Evolutionary conservation across 2,113 vertebrate species (phyloP).

Genomic region (Periophthalmus modestus): DNA sequence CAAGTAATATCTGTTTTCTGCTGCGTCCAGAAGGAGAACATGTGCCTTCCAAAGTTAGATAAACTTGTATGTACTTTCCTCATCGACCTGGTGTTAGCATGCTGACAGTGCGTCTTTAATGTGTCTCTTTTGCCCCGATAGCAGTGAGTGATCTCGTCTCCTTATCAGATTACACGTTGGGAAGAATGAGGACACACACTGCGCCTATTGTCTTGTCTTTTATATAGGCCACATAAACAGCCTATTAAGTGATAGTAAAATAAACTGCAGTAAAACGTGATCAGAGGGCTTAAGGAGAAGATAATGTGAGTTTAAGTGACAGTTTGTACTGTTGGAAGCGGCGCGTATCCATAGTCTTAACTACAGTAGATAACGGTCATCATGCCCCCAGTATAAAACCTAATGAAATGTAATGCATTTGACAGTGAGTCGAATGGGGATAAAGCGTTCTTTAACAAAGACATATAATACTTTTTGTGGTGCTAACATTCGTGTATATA

Average conservation of each 20-base stretch:
- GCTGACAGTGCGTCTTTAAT: slow-evolving; percentile 8
- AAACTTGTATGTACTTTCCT: slow-evolving; percentile 11
- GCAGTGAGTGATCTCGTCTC: not conserved
- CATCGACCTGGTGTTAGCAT: slow-evolving; percentile 9
- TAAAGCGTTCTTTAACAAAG: not conserved
- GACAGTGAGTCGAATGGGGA: not conserved
- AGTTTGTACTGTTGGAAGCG: slow-evolving; percentile 1
- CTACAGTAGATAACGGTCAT: slow-evolving; percentile 8
- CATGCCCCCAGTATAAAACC: not conserved
- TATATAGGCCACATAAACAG: slow-evolving; percentile 26
- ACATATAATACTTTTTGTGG: no score
- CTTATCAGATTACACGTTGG: slow-evolving; percentile 24
- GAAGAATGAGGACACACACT: slow-evolving; percentile 4
- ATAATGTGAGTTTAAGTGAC: slow-evolving; percentile 10
- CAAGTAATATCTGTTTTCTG: slow-evolving; percentile 54
- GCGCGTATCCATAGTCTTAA: slow-evolving; percentile 7
- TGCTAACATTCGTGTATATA: no score
- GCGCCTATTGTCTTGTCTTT: slow-evolving; percentile 19
- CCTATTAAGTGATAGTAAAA: slow-evolving; percentile 16
- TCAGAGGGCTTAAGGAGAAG: slow-evolving; percentile 3
- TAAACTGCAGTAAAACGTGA: slow-evolving; percentile 8
- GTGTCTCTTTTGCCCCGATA: slow-evolving; percentile 4
- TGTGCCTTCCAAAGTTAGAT: slow-evolving; percentile 30
- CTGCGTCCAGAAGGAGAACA: slow-evolving; percentile 44
- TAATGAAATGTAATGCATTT: slow-evolving; percentile 1